Evolutionary conservation across 1,140 invertebrate species (phyloP).

Genomic region (Anastrepha obliqua): DNA sequence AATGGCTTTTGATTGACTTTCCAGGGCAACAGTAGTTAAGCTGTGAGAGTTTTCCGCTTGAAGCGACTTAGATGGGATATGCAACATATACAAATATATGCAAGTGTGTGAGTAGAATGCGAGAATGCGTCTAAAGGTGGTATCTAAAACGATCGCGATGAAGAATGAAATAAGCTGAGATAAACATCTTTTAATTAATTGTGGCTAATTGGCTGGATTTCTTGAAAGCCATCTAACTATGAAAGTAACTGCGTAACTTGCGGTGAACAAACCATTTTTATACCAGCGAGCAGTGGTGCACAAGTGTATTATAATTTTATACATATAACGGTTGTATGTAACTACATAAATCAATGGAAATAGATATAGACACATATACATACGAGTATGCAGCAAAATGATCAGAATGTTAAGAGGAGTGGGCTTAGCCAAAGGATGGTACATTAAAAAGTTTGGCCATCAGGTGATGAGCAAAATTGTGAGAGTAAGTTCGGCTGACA

Average conservation of each 20-base stretch:
- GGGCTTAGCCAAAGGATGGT: too few relatives aligned
- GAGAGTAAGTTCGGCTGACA: too few relatives aligned
- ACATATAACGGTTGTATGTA: not conserved
- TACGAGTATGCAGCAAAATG: too few relatives aligned
- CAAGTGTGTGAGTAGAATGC: not conserved
- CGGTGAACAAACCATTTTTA: too few relatives aligned
- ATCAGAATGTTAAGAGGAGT: too few relatives aligned
- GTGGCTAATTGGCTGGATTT: constrained; percentile 4
- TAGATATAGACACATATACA: not conserved
- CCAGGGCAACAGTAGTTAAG: not conserved
- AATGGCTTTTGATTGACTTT: not conserved
- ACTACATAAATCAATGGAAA: not conserved
- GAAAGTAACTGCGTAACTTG: too few relatives aligned
- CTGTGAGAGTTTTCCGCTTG: not conserved
- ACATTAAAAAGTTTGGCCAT: too few relatives aligned
- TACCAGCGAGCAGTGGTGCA: too few relatives aligned
- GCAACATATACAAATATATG: too few relatives aligned
- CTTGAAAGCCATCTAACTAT: not conserved
- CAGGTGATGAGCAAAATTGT: too few relatives aligned
- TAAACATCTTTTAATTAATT: constrained; percentile 7
- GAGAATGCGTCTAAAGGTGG: not conserved
- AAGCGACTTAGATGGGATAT: not conserved
- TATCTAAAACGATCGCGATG: not conserved
- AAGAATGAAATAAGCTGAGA: not conserved
- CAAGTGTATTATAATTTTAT: too few relatives aligned